phyloP scores from a whole-genome alignment of 1,140 invertebrate species.

The Drosophila arawakana region DNA sequence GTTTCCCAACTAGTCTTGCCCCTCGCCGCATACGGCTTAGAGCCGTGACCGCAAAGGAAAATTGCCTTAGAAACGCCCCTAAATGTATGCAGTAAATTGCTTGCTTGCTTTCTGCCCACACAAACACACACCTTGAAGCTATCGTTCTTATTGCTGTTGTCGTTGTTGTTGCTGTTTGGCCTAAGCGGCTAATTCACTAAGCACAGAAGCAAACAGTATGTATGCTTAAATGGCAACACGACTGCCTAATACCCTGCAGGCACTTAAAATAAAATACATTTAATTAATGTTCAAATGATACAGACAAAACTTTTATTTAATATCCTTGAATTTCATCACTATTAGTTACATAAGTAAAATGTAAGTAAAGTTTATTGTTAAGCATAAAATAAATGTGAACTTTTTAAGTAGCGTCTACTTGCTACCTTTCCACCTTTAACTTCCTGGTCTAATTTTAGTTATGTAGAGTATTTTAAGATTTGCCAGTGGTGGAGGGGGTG shows the following conservation, averaged over 20 bases:
- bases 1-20: neutral
- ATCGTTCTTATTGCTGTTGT: neutral
- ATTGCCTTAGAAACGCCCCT: constrained; percentile 38
- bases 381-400: too few species aligned
- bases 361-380: too few species aligned
- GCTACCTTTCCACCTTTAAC: neutral
- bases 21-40: constrained; percentile 15
- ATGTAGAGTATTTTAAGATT: constrained; percentile 20
- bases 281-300: too few species aligned
- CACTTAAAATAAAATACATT: too few species aligned
- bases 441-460: neutral
- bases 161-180: constrained; percentile 27
- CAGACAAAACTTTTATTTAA: too few species aligned
- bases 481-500: constrained; percentile 13
- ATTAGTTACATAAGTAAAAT: too few species aligned
- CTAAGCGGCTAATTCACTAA: constrained; percentile 72
- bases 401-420: too few species aligned
- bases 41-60: constrained; percentile 20
- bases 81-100: constrained; percentile 73
- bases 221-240: neutral
- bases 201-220: constrained; percentile 46
- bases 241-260: constrained; percentile 12
- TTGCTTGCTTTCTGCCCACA: constrained; percentile 38
- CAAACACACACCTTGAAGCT: constrained; percentile 52
- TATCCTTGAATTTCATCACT: too few species aligned